phyloP scores from a whole-genome alignment of 2,888 invertebrate species.

The Lysandra coridon region DNA sequence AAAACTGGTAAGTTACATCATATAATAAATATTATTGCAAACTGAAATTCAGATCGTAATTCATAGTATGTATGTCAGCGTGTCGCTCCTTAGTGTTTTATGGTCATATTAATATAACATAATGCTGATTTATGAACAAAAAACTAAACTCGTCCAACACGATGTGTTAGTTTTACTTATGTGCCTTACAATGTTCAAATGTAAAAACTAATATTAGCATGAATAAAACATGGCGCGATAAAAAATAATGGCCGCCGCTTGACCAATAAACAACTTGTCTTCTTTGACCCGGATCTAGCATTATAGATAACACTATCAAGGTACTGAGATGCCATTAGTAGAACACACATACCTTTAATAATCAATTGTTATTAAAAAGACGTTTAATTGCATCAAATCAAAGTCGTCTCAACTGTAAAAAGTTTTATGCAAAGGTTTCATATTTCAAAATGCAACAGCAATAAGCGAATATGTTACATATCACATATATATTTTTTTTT shows the following conservation, averaged over 20 bases:
- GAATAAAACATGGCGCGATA: constrained; percentile 46
- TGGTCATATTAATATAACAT: constrained; percentile 7
- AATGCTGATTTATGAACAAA: constrained; percentile 21
- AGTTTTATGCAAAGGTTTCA: neutral
- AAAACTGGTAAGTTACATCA: neutral
- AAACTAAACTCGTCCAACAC: constrained; percentile 8
- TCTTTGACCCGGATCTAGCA: constrained; percentile 71
- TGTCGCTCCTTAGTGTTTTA: constrained; percentile 5
- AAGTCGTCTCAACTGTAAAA: neutral
- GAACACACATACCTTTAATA: neutral
- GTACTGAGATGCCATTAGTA: constrained; percentile 5
- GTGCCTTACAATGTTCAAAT: neutral
- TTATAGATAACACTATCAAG: constrained; percentile 37
- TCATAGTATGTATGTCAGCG: constrained; percentile 24
- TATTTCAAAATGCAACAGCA: too few species aligned
- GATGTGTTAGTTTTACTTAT: constrained; percentile 2
- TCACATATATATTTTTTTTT: too few species aligned
- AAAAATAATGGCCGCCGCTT: constrained; percentile 48
- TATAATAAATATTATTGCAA: neutral
- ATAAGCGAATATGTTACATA: too few species aligned
- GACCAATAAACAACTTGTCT: constrained; percentile 60
- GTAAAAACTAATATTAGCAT: constrained; percentile 36
- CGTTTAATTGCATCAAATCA: neutral
- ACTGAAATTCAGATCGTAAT: neutral
- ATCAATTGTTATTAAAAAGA: neutral